phyloP scores from a whole-genome alignment of 1,140 invertebrate genomes.

The Eufriesea mexicana region DNA sequence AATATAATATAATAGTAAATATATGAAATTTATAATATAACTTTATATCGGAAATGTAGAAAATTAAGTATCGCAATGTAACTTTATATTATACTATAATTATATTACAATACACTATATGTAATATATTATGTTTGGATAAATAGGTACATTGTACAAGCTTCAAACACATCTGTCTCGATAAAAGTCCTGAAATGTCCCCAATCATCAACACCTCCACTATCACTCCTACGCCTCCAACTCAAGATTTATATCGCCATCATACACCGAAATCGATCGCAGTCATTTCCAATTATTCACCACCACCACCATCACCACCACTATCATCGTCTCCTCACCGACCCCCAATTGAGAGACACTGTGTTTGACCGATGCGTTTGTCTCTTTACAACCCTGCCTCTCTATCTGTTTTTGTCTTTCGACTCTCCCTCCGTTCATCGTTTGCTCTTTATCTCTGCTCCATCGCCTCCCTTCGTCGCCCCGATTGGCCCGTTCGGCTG shows the following conservation, averaged over 20 bases:
- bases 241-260: too few relatives aligned
- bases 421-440: not conserved
- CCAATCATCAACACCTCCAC: not conserved
- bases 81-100: too few relatives aligned
- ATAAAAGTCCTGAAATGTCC: too few relatives aligned
- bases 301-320: too few relatives aligned
- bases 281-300: not conserved
- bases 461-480: not conserved
- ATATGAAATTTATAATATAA: too few relatives aligned
- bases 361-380: slow-evolving; percentile 23
- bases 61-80: too few relatives aligned
- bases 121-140: too few relatives aligned
- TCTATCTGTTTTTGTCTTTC: slow-evolving; percentile 44
- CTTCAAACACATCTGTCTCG: too few relatives aligned
- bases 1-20: too few relatives aligned
- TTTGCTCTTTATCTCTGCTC: slow-evolving; percentile 26
- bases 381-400: slow-evolving; percentile 25
- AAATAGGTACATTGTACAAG: too few relatives aligned
- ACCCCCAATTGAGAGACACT: slow-evolving; percentile 32
- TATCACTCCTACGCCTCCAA: not conserved
- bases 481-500: not conserved
- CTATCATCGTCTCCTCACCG: not conserved
- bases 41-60: too few relatives aligned
- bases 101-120: too few relatives aligned
- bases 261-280: not conserved